Conservation (phyloP, 2,113 vertebrate genomes). For the Campylorhamphus procurvoides region DNA sequence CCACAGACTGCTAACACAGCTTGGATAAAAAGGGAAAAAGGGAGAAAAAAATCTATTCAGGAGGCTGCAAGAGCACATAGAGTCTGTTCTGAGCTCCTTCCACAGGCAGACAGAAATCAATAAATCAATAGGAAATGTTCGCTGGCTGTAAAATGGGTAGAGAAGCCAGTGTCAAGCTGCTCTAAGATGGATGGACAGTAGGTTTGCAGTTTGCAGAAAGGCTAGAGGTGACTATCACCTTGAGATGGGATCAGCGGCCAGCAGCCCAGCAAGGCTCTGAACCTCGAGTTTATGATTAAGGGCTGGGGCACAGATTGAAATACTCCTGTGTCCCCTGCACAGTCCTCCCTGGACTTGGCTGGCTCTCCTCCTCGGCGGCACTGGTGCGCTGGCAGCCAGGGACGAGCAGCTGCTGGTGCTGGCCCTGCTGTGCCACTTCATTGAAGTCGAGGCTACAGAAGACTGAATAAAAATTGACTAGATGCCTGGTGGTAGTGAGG, state of each 20-base stretch:
- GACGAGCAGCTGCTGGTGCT: constrained; percentile 47
- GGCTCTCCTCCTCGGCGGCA: not conserved
- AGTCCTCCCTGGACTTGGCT: not conserved
- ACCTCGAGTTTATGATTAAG: constrained; percentile 80
- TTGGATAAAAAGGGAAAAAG: constrained; percentile 83
- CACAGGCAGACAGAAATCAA: constrained; percentile 93
- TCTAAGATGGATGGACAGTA: constrained; percentile 90
- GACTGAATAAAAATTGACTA: constrained; percentile 83
- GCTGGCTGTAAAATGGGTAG: constrained; percentile 95
- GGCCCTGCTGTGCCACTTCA: constrained; percentile 85
- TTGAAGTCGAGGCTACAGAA: constrained; percentile 80
- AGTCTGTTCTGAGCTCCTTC: constrained; percentile 87
- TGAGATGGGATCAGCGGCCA: constrained; percentile 79
- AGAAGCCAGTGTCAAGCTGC: constrained; percentile 88
- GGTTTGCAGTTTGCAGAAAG: constrained; percentile 80
- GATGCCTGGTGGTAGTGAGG: constrained; percentile 80
- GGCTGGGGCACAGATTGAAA: constrained; percentile 68
- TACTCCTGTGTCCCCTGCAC: not conserved
- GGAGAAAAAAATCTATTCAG: constrained; percentile 87
- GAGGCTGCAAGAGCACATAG: constrained; percentile 83
- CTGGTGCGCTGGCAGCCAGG: constrained; percentile 14
- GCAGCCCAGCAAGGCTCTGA: constrained; percentile 72
- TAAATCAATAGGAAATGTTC: constrained; percentile 98
- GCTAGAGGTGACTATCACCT: constrained; percentile 84
- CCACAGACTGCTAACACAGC: constrained; percentile 77